Evolutionary conservation across 2,888 invertebrate species (phyloP), one percentile per base, ranked within the genome.

Genomic region (Emesis furor): DNA sequence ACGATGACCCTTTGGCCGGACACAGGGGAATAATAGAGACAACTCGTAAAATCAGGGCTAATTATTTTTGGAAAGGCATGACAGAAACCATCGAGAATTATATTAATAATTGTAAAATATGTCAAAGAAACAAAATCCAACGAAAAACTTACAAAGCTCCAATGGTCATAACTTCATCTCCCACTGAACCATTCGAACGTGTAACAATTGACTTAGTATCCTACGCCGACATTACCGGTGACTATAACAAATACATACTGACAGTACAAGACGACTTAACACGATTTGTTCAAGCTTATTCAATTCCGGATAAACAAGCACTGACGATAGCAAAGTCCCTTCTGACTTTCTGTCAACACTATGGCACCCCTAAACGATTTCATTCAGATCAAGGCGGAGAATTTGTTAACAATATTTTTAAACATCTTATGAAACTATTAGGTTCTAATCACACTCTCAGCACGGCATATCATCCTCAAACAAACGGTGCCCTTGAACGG

Each of bases 341-440:
- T 24, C 35, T 92, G 0, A 62, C 82, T 14, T 92, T 92, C 74
- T 92, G 91, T 59, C 91, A 92, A 89, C 91, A 92, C 39, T 92
- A 86, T 55, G 91, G 91, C 8, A 84, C 91, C 1, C 92, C 91
- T 0, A 91, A 91, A 80, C 78, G 92, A 5, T 91, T 92, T 30
- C 92, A 91, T 73, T 92, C 92, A 0, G 91, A 91, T 67, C 91
- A 92, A 90, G 92, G 91, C 8, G 88, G 89, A 2, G 91, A 92
- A 86, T 92, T 92, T 62, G 83, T 89, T 14, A 92, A 92, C 73
- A 86, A 78, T 8, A 72, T 90, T 0, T 73, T 92, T 4, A 92
- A 92, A 89, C 91, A 93, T 82, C 67, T 92, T 2, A 89, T 87
- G 37, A 92, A 91, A 86, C 87, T 91, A n/a, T 71, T 92, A 37